A percentile compares a stretch with the other conserved stretches of the same genome.
These are phyloP conservation scores for Aporophyla lueneburgensis DNA, from an alignment of 2,888 invertebrate genomes.

Conservation along the genomic window DNA sequence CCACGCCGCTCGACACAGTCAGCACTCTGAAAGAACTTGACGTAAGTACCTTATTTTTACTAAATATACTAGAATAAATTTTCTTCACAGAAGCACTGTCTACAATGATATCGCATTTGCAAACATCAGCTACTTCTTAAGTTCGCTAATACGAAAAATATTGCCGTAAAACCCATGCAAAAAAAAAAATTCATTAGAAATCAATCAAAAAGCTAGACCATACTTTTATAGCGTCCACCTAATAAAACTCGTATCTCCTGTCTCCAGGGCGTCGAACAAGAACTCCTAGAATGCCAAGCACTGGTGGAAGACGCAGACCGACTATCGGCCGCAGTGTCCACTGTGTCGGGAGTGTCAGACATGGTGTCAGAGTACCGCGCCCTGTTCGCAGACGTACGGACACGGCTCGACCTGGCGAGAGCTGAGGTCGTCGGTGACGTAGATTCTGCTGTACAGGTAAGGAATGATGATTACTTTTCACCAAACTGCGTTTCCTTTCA, in stretches of 20 bases:
- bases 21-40: slow-evolving; percentile 87
- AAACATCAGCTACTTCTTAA: neutral
- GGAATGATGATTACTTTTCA: neutral
- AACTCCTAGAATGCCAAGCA: slow-evolving; percentile 81
- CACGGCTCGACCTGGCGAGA: slow-evolving; percentile 80
- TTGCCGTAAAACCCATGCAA: neutral
- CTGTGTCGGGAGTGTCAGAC: slow-evolving; percentile 77
- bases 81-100: neutral
- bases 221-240: neutral
- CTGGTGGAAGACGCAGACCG: slow-evolving; percentile 84
- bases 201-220: neutral
- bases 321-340: slow-evolving; percentile 74
- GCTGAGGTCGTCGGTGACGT: slow-evolving; percentile 83
- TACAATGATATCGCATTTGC: too few relatives aligned
- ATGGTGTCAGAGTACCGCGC: slow-evolving; percentile 86
- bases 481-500: too few relatives aligned
- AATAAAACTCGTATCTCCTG: neutral
- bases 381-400: slow-evolving; percentile 81
- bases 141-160: neutral
- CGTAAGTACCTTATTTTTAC: slow-evolving; percentile 75
- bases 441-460: slow-evolving; percentile 86
- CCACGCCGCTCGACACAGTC: slow-evolving; percentile 83
- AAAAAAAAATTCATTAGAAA: neutral
- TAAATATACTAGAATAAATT: neutral
- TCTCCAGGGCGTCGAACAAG: slow-evolving; percentile 81